Evolutionary conservation across 2,113 vertebrate genomes (phyloP).

Genomic region (Sinocyclocheilus grahami): DNA sequence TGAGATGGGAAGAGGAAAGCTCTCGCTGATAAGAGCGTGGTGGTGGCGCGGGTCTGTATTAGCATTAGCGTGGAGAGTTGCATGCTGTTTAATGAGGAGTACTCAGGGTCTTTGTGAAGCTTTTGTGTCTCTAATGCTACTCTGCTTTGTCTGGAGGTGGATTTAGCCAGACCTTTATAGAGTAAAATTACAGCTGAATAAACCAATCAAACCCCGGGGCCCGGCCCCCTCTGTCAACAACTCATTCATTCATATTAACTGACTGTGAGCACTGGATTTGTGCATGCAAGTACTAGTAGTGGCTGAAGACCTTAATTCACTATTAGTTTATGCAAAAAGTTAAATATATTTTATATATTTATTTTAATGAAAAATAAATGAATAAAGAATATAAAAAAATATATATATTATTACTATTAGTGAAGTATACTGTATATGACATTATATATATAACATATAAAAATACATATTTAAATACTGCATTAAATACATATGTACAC

Average conservation of each 20-base stretch:
- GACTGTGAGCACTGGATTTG: slow-evolving; percentile 66
- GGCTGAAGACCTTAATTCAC: background rate
- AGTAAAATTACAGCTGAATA: slow-evolving; percentile 72
- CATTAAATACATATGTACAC: too few species aligned
- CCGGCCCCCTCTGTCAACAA: slow-evolving; percentile 68
- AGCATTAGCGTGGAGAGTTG: slow-evolving; percentile 64
- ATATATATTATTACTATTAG: too few species aligned
- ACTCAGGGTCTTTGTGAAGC: slow-evolving; percentile 70
- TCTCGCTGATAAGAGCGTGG: background rate
- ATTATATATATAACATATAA: too few species aligned
- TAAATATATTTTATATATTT: background rate
- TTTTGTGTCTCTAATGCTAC: slow-evolving; percentile 77
- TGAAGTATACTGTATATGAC: too few species aligned
- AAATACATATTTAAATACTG: too few species aligned
- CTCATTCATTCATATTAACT: slow-evolving; percentile 77
- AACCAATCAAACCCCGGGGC: slow-evolving; percentile 64
- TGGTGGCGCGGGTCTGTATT: slow-evolving; percentile 72
- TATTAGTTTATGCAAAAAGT: background rate
- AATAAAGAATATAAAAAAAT: too few species aligned
- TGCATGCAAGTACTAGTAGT: slow-evolving; percentile 35
- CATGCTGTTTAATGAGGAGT: slow-evolving; percentile 47
- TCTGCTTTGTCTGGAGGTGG: slow-evolving; percentile 69
- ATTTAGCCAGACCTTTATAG: slow-evolving; percentile 74
- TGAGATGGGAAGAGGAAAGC: slow-evolving; percentile 53
- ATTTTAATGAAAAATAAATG: too few species aligned